phyloP scores from a whole-genome alignment of 2,888 invertebrate genomes.

The Exephanes ischioxanthus region DNA sequence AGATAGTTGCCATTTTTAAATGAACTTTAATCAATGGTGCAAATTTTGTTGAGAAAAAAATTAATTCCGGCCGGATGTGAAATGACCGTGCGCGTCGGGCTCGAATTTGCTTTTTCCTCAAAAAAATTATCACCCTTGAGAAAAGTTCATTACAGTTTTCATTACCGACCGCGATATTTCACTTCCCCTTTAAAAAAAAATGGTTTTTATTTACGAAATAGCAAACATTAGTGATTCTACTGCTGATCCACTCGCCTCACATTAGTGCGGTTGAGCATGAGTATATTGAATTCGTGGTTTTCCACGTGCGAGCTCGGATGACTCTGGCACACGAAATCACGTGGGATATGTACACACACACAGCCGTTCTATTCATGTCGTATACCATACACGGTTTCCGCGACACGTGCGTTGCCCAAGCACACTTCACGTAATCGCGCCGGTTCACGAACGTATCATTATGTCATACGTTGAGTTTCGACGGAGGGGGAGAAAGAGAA shows the following conservation, averaged over 20 bases:
- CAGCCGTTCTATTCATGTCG: constrained; percentile 20
- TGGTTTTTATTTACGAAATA: constrained; percentile 28
- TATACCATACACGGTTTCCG: constrained; percentile 1
- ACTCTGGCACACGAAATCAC: background rate
- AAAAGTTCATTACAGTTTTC: no score
- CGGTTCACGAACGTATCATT: constrained; percentile 7
- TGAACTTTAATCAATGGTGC: no score
- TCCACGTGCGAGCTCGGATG: background rate
- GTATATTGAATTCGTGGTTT: constrained; percentile 57
- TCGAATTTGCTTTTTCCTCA: no score
- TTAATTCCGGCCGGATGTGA: no score
- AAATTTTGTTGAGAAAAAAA: no score
- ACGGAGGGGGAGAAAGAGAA: constrained; percentile 24
- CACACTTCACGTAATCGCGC: constrained; percentile 14
- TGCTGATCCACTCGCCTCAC: constrained; percentile 39
- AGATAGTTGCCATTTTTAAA: no score
- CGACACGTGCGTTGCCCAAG: constrained; percentile 43
- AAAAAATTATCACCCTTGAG: no score
- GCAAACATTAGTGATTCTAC: constrained; percentile 16
- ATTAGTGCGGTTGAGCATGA: constrained; percentile 42
- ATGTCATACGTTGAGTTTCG: constrained; percentile 36
- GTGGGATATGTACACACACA: background rate
- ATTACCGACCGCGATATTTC: no score
- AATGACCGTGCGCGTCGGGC: no score
- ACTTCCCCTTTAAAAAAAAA: background rate